A percentile compares a stretch with the other conserved stretches of the same genome.
phyloP scores from a whole-genome alignment of 2,797 vertebrate genomes.

The Myotis vivesi region DNA sequence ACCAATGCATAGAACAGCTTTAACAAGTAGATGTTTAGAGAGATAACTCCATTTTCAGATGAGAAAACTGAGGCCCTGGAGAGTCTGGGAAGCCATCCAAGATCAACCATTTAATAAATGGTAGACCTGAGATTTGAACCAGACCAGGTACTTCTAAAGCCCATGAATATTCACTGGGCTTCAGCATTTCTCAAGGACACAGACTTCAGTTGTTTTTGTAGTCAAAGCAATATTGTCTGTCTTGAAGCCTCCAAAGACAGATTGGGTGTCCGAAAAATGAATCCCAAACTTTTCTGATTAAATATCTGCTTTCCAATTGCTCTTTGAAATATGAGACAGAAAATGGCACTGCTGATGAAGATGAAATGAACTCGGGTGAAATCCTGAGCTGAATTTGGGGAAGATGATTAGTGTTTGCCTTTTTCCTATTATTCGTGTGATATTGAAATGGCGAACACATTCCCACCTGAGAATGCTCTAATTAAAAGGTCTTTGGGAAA shows the following conservation, averaged over 20 bases:
- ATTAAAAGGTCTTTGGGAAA: constrained; percentile 80
- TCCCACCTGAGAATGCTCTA: constrained; percentile 76
- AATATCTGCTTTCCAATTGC: constrained; percentile 73
- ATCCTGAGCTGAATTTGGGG: constrained; percentile 81
- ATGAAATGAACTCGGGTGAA: constrained; percentile 74
- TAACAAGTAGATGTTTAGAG: not conserved
- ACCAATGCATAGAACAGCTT: not conserved
- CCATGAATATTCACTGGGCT: fast-evolving
- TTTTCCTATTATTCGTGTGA: constrained; percentile 55
- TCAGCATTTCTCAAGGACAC: constrained; percentile 62
- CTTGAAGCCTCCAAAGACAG: constrained; percentile 64
- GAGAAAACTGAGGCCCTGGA: not conserved
- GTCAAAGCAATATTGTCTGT: constrained; percentile 65
- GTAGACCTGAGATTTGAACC: not conserved
- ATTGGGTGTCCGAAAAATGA: constrained; percentile 70
- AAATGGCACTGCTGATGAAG: constrained; percentile 75
- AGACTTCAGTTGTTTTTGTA: constrained; percentile 41
- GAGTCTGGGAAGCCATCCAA: not conserved
- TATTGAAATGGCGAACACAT: constrained; percentile 57
- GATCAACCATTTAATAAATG: not conserved
- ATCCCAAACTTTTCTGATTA: constrained; percentile 77
- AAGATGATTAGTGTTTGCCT: constrained; percentile 79
- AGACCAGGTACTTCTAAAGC: not conserved
- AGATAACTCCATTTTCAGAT: not conserved
- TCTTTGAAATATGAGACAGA: constrained; percentile 73